These are phyloP conservation scores for Neotoma lepida DNA, from an alignment of 2,113 vertebrate species.

Conservation along the genomic window DNA sequence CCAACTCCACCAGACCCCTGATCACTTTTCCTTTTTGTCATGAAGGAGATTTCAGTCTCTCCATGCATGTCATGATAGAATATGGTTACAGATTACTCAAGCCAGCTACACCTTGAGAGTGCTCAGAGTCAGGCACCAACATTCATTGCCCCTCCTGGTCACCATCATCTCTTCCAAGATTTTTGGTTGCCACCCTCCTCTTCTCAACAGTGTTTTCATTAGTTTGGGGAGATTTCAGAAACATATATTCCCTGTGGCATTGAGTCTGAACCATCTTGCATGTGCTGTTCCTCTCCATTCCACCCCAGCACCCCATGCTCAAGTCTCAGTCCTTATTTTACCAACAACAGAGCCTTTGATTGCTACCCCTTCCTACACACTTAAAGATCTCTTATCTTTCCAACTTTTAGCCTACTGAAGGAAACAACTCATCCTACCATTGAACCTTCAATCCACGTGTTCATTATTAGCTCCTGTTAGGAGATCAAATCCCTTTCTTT, in stretches of 20 bases:
- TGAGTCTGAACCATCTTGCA: background rate
- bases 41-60: background rate
- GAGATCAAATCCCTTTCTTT: background rate
- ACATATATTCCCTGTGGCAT: background rate
- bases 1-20: accelerated
- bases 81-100: background rate
- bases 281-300: background rate
- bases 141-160: background rate
- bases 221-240: background rate
- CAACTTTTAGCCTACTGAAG: background rate
- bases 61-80: accelerated
- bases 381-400: background rate
- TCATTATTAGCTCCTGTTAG: background rate
- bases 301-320: too few species aligned
- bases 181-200: background rate
- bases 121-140: background rate
- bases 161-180: background rate
- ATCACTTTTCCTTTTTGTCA: background rate
- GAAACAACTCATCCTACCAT: background rate
- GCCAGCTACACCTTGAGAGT: background rate
- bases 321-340: background rate
- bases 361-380: accelerated
- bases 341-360: background rate
- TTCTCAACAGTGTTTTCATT: accelerated
- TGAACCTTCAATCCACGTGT: accelerated